Base-by-base conservation (phyloP, 2,113 vertebrate species). In the Labeo catla region DNA sequence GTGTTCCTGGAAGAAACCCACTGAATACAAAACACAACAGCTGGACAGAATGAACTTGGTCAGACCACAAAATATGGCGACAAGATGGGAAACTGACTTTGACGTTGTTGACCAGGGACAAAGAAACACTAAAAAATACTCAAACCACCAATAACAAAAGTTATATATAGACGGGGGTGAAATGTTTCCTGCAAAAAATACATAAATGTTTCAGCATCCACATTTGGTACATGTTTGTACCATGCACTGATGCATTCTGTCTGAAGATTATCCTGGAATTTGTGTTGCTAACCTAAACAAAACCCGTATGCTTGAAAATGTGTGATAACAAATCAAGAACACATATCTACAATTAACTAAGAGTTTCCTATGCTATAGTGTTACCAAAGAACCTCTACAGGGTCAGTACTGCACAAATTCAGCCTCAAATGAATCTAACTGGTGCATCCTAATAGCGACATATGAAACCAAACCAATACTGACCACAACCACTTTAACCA, bases 141-240 rank as follows among this genome's bases (percentile, higher is more conserved):
- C 57, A 59, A 59, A 52, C 74, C 74, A 77, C 6, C 49, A 77
- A 77, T 77, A 28, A 52, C 16, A 72, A 45, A 61, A 4, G 68
- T 21, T 52, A 52, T 52, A 76, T 50, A 34, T 50, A 77, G 23
- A 52, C 66, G 21, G 68, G 36, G 39, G 39, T 21, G 2, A 72
- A 45, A 21, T 11, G 68, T 11, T 72, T 72, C 39, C 39, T 6
- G 39, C 9, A 45, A 72, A 43, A 72, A 28, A 65, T 0, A n/a
- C 1, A 21, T 5, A 45, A 72, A 72, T 0, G 68, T 10, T 43
- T 10, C 68, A 72, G 36, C 36, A 72, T 59, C 16, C 1, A 59
- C 1, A 59, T 43, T 19, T 70, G 7, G 66, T 63, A 65, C n/a
- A 65, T 28, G n/a, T 12, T 65, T 65, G 61, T 23, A 12, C n/a